Evolutionary conservation across 1,140 invertebrate genomes (phyloP).

Genomic region (Eueides isabella): DNA sequence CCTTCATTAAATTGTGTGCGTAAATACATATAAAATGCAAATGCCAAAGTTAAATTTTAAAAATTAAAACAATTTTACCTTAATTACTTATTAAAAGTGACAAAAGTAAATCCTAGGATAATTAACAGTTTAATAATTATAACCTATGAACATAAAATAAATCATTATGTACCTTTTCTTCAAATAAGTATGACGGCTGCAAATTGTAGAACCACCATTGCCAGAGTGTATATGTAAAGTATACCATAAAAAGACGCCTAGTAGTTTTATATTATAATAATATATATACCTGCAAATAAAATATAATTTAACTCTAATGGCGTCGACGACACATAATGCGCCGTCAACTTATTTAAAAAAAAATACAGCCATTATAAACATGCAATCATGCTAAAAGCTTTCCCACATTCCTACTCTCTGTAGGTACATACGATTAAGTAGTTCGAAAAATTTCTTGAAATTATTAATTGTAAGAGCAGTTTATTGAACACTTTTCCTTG

Average conservation of each 20-base stretch:
- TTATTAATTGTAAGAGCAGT: conserved; percentile 74
- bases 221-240: background rate
- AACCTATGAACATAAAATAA: conserved; percentile 17
- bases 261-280: conserved; percentile 5
- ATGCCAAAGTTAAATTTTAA: conserved; percentile 55
- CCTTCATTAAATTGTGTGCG: conserved; percentile 36
- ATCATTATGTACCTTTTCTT: conserved; percentile 19
- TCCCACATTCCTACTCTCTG: conserved; percentile 64
- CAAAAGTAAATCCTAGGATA: conserved; percentile 39
- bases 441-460: conserved; percentile 70
- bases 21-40: conserved; percentile 25
- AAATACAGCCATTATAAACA: conserved; percentile 56
- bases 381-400: conserved; percentile 76
- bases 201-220: background rate
- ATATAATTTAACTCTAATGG: background rate
- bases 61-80: conserved; percentile 33
- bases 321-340: background rate
- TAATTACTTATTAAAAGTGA: conserved; percentile 35
- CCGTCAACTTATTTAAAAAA: conserved; percentile 51
- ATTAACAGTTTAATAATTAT: conserved; percentile 38
- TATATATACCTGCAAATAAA: conserved; percentile 1
- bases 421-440: conserved; percentile 70
- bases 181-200: conserved; percentile 29
- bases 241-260: conserved; percentile 1
- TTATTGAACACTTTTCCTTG: conserved; percentile 70